Evolutionary conservation across 2,113 vertebrate genomes (phyloP).

Genomic region (Chloroceryle aenea): DNA sequence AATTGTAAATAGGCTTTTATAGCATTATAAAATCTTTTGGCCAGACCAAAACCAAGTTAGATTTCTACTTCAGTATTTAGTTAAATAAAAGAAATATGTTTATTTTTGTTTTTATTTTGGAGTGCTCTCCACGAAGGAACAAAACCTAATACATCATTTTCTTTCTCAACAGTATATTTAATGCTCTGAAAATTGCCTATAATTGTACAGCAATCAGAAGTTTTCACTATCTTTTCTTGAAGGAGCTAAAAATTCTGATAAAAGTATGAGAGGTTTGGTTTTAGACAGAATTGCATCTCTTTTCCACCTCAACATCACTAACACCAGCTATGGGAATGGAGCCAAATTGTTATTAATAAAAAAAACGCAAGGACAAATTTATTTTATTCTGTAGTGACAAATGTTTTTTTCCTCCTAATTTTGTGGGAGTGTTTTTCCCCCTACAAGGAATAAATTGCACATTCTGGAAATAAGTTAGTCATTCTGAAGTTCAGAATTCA

Average conservation of each 20-base stretch:
- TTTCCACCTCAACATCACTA: not conserved
- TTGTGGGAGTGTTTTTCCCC: constrained; percentile 53
- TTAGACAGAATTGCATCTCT: not conserved
- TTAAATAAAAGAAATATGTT: constrained; percentile 16
- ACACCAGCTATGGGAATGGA: not conserved
- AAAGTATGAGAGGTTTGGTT: not conserved
- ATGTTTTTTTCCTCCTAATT: constrained; percentile 31
- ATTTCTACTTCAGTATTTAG: not conserved
- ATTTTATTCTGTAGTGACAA: constrained; percentile 4
- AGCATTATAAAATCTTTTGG: not conserved
- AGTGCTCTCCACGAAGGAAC: not conserved
- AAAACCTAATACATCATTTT: not conserved
- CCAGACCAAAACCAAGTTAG: not conserved
- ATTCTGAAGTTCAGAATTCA: constrained; percentile 59
- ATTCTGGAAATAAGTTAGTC: constrained; percentile 54
- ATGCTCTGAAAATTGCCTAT: not conserved
- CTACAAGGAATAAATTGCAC: constrained; percentile 38
- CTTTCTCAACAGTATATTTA: not conserved
- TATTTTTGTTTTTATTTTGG: not conserved
- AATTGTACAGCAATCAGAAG: not conserved
- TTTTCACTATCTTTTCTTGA: not conserved
- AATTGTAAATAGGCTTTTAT: not conserved
- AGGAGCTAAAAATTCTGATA: constrained; percentile 11
- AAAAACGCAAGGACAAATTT: constrained; percentile 6
- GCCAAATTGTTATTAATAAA: not conserved